These are phyloP conservation scores for Xenentodon cancila DNA, from an alignment of 2,797 vertebrate species.

Conservation along the genomic window DNA sequence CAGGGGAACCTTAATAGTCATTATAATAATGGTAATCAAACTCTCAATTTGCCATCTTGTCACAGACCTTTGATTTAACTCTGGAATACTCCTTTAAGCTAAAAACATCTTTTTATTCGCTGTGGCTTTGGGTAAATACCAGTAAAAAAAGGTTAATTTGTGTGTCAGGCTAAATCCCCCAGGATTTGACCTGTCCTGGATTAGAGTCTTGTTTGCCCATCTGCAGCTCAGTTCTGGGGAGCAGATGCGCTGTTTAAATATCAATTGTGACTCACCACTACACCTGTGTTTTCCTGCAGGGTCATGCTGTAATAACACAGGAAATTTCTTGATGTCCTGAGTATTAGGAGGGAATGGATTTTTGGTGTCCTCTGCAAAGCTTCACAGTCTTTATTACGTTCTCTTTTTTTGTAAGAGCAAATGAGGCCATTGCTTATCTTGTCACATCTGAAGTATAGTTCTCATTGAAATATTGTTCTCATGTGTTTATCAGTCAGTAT, in stretches of 20 bases:
- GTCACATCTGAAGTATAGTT: background rate
- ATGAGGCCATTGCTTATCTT: background rate
- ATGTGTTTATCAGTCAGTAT: no score
- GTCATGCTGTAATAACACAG: conserved; percentile 9
- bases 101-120: conserved; percentile 11
- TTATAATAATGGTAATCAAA: no score
- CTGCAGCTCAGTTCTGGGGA: conserved; percentile 9
- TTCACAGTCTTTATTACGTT: no score
- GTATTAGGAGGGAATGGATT: background rate
- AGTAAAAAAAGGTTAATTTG: conserved; percentile 30
- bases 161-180: conserved; percentile 30
- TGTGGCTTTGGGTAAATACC: conserved; percentile 31
- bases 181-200: conserved; percentile 36
- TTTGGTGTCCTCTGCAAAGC: no score
- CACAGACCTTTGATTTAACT: background rate
- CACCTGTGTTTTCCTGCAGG: conserved; percentile 8
- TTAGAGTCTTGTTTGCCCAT: conserved; percentile 45
- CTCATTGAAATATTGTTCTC: background rate
- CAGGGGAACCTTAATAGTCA: no score
- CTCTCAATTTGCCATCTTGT: no score
- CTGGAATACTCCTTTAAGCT: no score
- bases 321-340: conserved; percentile 16
- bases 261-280: conserved; percentile 26
- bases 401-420: no score
- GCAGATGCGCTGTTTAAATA: conserved; percentile 42